Conservation (phyloP, 2,888 invertebrate species). For the Oxyteleia sp. region DNA sequence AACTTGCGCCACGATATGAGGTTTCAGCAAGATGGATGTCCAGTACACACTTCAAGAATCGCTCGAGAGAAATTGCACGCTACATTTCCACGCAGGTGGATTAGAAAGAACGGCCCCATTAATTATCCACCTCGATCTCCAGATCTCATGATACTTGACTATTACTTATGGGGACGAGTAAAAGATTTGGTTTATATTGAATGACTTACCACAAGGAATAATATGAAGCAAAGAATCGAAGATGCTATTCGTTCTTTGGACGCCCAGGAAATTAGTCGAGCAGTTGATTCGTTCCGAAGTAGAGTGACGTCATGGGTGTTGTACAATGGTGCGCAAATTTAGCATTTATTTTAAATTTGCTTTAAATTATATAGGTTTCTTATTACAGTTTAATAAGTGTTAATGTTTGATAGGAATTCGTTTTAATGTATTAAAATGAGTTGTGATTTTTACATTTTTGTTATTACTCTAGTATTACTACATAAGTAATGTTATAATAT, state of each 20-base stretch:
- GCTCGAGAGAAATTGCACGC: not conserved
- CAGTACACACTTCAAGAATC: not conserved
- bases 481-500: too few relatives aligned
- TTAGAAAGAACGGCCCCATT: not conserved
- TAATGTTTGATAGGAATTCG: too few relatives aligned
- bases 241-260: not conserved
- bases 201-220: not conserved
- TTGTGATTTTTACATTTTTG: too few relatives aligned
- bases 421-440: too few relatives aligned
- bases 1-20: not conserved
- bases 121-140: not conserved
- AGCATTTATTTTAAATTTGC: too few relatives aligned
- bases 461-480: too few relatives aligned
- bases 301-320: not conserved
- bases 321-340: too few relatives aligned
- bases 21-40: not conserved
- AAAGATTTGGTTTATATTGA: slow-evolving; percentile 6
- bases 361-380: too few relatives aligned
- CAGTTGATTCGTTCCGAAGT: not conserved
- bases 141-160: not conserved
- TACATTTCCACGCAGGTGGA: not conserved
- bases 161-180: slow-evolving; percentile 8
- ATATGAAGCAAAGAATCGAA: not conserved
- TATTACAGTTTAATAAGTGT: too few relatives aligned
- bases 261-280: not conserved